Evolutionary conservation across 2,888 invertebrate species (phyloP).

Genomic region (Pristionchus arcanus): DNA sequence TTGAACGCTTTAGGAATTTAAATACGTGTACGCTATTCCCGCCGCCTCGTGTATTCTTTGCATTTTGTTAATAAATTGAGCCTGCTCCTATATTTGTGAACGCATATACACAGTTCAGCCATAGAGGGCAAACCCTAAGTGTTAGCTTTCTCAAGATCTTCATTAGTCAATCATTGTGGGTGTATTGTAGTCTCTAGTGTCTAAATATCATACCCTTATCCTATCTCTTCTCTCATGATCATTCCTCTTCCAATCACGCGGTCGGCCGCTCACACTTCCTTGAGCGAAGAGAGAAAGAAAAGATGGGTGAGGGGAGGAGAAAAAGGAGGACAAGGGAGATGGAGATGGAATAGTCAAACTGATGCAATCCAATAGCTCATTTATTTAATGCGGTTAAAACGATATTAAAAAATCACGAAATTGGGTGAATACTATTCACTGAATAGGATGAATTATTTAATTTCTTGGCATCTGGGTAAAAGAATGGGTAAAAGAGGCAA

Average conservation of each 20-base stretch:
- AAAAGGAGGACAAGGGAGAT: constrained; percentile 5
- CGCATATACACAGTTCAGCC: neutral
- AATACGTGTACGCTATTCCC: constrained; percentile 17
- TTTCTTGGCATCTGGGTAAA: no score
- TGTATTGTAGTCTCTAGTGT: neutral
- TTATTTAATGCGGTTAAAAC: no score
- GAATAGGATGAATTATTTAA: no score
- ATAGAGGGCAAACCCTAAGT: neutral
- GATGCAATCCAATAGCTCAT: constrained; percentile 1
- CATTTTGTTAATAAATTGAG: constrained; percentile 44
- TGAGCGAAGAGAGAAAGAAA: constrained; percentile 6
- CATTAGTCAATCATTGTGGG: neutral
- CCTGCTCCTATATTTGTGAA: neutral
- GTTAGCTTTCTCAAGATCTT: neutral
- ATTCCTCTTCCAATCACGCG: constrained; percentile 15
- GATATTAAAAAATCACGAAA: no score
- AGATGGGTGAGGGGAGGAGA: constrained; percentile 15
- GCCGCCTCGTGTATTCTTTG: constrained; percentile 37
- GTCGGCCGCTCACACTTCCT: constrained; percentile 19
- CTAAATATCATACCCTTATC: neutral
- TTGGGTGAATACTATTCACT: no score
- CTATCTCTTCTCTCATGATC: constrained; percentile 34
- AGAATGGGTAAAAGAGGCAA: no score
- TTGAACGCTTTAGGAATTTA: neutral
- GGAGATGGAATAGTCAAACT: constrained; percentile 33